Evolutionary conservation across 2,888 invertebrate species (phyloP).

Genomic region (Lasioglossum marginatum): DNA sequence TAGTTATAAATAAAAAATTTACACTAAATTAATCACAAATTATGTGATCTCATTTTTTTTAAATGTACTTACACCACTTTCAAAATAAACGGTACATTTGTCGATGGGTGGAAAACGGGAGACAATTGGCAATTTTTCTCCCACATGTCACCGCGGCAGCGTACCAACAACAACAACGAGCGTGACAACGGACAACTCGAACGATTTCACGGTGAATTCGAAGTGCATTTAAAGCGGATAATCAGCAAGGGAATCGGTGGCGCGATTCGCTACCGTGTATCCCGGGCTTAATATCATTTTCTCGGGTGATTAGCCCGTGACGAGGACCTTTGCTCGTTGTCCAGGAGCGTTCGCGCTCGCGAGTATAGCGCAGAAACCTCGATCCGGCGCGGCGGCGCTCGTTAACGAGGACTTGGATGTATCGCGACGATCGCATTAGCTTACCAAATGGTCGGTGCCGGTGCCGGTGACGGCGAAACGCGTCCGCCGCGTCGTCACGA

Average conservation of each 20-base stretch:
- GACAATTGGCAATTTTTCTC: background rate
- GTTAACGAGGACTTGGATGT: slow-evolving; percentile 51
- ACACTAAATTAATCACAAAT: no score
- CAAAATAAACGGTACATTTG: no score
- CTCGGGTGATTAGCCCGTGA: slow-evolving; percentile 12
- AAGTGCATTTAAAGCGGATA: background rate
- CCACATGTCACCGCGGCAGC: background rate
- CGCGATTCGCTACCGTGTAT: background rate
- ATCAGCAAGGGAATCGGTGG: background rate
- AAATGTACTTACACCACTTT: no score
- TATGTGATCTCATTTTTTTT: no score
- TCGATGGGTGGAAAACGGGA: no score
- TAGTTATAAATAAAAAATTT: no score
- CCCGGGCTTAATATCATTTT: slow-evolving; percentile 5
- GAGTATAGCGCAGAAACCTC: slow-evolving; percentile 5
- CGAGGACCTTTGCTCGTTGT: background rate
- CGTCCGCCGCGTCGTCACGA: slow-evolving; percentile 39
- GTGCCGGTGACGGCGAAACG: slow-evolving; percentile 40
- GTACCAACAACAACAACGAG: background rate
- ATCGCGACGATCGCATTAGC: slow-evolving; percentile 64
- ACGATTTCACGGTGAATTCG: slow-evolving; percentile 33
- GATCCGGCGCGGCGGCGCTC: slow-evolving; percentile 33
- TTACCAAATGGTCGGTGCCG: slow-evolving; percentile 63
- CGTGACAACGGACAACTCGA: background rate
- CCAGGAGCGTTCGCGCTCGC: background rate